These are phyloP conservation scores for Bryconaethiops microstoma DNA, from an alignment of 2,797 vertebrate genomes.

Conservation along the genomic window DNA sequence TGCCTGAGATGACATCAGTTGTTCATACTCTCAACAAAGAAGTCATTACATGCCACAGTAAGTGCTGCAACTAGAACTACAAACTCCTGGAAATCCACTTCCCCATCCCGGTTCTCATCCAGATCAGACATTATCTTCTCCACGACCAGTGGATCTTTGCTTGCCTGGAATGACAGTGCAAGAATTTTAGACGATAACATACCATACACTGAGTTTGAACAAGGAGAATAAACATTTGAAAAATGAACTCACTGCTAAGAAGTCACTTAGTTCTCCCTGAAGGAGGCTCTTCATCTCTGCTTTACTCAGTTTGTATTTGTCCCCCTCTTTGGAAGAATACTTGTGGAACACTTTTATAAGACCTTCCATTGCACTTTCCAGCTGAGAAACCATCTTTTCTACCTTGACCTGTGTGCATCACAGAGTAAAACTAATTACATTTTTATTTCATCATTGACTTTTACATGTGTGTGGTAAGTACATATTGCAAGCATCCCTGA, in stretches of 20 bases:
- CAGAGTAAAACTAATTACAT: background rate
- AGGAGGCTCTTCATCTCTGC: conserved; percentile 87
- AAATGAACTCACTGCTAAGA: conserved; percentile 78
- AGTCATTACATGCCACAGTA: conserved; percentile 88
- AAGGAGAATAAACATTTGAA: background rate
- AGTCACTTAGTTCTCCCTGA: conserved; percentile 78
- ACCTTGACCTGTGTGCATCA: background rate
- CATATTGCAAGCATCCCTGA: background rate
- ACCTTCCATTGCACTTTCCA: conserved; percentile 82
- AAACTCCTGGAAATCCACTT: conserved; percentile 94
- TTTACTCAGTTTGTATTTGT: conserved; percentile 91
- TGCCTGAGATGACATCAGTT: conserved; percentile 33
- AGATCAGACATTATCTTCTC: conserved; percentile 90
- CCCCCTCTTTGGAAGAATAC: conserved; percentile 89
- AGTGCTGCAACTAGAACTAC: conserved; percentile 87
- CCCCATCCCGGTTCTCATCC: conserved; percentile 86
- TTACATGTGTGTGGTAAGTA: background rate
- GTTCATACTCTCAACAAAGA: conserved; percentile 79
- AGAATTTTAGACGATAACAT: background rate
- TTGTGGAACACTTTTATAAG: conserved; percentile 88
- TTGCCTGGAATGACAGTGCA: conserved; percentile 64
- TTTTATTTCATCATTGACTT: too few species aligned
- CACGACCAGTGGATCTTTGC: conserved; percentile 80
- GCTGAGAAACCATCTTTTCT: conserved; percentile 76
- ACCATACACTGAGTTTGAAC: too few species aligned